Evolutionary conservation across 2,888 invertebrate species (phyloP).

Genomic region (Drosophila pseudotalamancana): DNA sequence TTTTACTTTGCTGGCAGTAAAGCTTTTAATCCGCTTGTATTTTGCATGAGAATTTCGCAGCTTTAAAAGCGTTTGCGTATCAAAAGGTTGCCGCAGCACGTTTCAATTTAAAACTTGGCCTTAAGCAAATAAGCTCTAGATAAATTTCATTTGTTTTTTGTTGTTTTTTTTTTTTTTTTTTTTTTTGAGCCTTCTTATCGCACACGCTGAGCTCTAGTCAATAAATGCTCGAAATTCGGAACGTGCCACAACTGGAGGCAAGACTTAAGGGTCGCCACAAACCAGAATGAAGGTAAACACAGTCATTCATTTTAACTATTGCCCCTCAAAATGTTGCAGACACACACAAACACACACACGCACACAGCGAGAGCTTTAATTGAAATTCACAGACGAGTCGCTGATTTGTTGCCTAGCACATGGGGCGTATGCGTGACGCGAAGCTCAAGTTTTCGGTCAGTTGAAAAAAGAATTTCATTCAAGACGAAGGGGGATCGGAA

Average conservation of each 20-base stretch:
- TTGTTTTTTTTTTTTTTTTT: not conserved
- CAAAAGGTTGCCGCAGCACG: slow-evolving; percentile 46
- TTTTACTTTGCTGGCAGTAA: slow-evolving; percentile 36
- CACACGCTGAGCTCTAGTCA: slow-evolving; percentile 24
- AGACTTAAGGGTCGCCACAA: not conserved
- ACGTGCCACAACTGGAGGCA: slow-evolving; percentile 46
- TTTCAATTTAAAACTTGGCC: slow-evolving; percentile 68
- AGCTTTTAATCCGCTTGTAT: slow-evolving; percentile 58
- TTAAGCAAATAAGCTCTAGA: slow-evolving; percentile 62
- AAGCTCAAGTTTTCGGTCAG: slow-evolving; percentile 48
- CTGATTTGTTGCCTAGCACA: slow-evolving; percentile 59
- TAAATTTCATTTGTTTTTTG: not conserved
- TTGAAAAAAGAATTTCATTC: slow-evolving; percentile 33
- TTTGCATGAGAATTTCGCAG: slow-evolving; percentile 50
- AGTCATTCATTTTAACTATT: slow-evolving; percentile 68
- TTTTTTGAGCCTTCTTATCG: slow-evolving; percentile 16
- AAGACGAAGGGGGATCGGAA: slow-evolving; percentile 56
- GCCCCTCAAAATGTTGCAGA: slow-evolving; percentile 6
- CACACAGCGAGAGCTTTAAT: slow-evolving; percentile 47
- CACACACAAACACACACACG: not conserved
- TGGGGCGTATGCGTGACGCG: slow-evolving; percentile 76
- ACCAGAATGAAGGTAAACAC: slow-evolving; percentile 49
- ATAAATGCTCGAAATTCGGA: slow-evolving; percentile 29
- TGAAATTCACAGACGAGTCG: slow-evolving; percentile 69
- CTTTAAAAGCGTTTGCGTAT: slow-evolving; percentile 4